These are phyloP conservation scores for Trachurus trachurus DNA, from an alignment of 2,797 vertebrate genomes.

Conservation along the genomic window DNA sequence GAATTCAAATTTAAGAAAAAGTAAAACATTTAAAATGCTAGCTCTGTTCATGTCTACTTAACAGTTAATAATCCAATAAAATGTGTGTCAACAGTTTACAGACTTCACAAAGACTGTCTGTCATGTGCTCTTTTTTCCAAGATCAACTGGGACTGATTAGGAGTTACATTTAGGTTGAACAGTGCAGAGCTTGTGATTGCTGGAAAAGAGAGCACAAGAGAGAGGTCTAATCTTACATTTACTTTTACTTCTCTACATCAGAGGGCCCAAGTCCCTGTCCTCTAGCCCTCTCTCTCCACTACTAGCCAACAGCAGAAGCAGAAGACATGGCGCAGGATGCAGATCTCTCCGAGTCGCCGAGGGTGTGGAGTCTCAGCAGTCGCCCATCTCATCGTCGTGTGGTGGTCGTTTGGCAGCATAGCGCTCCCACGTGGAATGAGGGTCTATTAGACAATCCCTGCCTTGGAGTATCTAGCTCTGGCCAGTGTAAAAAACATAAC, in stretches of 20 bases:
- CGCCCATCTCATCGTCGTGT: conserved; percentile 48
- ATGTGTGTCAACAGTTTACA: conserved; percentile 25
- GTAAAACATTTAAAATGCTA: conserved; percentile 55
- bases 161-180: background rate
- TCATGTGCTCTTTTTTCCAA: conserved; percentile 59
- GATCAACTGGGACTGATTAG: background rate
- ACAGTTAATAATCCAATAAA: conserved; percentile 47
- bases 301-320: conserved; percentile 50
- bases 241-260: conserved; percentile 56
- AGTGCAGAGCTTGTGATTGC: background rate
- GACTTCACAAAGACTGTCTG: conserved; percentile 30
- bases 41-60: conserved; percentile 39
- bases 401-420: conserved; percentile 40
- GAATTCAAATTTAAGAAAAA: conserved; percentile 61
- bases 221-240: conserved; percentile 41
- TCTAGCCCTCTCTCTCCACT: conserved; percentile 46
- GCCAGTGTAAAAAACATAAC: conserved; percentile 47
- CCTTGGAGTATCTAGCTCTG: conserved; percentile 53
- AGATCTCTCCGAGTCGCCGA: conserved; percentile 46
- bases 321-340: conserved; percentile 35
- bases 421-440: conserved; percentile 29
- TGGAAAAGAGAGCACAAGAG: conserved; percentile 63
- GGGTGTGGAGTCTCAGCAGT: conserved; percentile 23
- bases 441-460: conserved; percentile 45
- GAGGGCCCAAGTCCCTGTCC: conserved; percentile 36